These are phyloP conservation scores for Gallirallus australis DNA, from an alignment of 2,797 vertebrate genomes.

Conservation along the genomic window DNA sequence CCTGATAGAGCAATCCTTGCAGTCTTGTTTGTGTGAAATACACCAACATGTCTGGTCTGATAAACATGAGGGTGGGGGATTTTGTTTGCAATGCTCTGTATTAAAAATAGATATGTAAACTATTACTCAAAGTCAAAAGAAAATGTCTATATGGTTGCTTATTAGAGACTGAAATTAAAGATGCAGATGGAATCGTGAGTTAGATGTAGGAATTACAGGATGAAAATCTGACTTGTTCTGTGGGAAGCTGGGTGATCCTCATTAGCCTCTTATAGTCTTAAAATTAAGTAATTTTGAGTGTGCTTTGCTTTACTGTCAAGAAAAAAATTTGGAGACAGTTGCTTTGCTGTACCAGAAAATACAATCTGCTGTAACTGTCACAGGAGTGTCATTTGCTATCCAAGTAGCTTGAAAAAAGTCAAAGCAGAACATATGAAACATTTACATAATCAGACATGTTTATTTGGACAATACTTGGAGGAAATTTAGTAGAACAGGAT, in stretches of 20 bases:
- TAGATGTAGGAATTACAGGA: not conserved
- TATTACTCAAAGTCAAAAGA: not conserved
- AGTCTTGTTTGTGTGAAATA: not conserved
- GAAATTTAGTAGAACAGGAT: not conserved
- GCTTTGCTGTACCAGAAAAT: slow-evolving; percentile 18
- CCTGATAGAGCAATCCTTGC: not conserved
- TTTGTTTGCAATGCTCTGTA: not conserved
- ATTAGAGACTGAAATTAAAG: not conserved
- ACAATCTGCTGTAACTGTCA: slow-evolving; percentile 43
- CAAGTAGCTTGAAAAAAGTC: not conserved
- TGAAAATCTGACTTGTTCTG: not conserved
- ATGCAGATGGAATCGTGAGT: not conserved
- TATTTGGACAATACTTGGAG: slow-evolving; percentile 5
- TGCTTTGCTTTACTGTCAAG: not conserved
- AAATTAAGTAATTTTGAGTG: not conserved
- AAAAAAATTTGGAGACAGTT: not conserved
- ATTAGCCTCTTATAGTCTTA: not conserved
- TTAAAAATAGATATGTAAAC: not conserved
- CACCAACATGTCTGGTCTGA: not conserved
- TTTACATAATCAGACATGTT: not conserved
- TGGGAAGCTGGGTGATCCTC: not conserved
- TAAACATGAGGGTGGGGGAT: not conserved
- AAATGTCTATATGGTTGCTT: not conserved
- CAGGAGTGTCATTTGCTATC: not conserved
- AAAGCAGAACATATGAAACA: not conserved